Evolutionary conservation across 2,797 vertebrate species (phyloP), one percentile per base, ranked within the genome.

Genomic region (Poecilia picta): DNA sequence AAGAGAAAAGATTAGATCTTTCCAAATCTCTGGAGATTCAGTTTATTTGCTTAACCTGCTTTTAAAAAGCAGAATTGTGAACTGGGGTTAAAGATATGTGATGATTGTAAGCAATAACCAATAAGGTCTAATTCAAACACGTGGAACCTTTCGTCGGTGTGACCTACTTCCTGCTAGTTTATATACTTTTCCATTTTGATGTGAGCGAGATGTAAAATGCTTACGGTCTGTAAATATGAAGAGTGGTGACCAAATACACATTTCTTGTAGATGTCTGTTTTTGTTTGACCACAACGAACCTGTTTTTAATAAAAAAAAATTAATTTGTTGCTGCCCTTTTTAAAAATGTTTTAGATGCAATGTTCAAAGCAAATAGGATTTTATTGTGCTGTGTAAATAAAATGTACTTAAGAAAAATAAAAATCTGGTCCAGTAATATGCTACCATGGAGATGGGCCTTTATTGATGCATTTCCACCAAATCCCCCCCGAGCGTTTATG

Each of bases 221-320:
- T 73, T 25, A 2, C 2, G 1, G 77, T 83, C 75, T 89, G 88
- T 92, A 88, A 83, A 93, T 87, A 90, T 74, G 2, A 85, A 88
- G 83, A 36, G 66, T 47, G 80, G 80, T 90, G 76, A 86, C 74
- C 68, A 75, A 94, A 93, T 93, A 91, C 91, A 91, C 36, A 47
- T 28, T 72, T 85, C 59, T 84, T 85, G 80, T 45, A 79, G 72
- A 89, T n/a, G 55, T 87, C 75, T 8, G 8, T 23, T 23, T 53
- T 53, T 53, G 70, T 78, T 25, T 49, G 41, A n/a, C 66, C 39
- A 13, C 23, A 36, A 18, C 2, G 0, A 20, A 68, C 10, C 36
- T 15, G 39, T n/a, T 71, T 23, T 6, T 41, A 43, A 68, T 20
- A 31, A 36, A 39, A 41, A 36, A 66, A 5, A 1, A 33, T 12